These are phyloP conservation scores for Sycobia sp. DNA, from an alignment of 1,140 invertebrate genomes.

Conservation along the genomic window DNA sequence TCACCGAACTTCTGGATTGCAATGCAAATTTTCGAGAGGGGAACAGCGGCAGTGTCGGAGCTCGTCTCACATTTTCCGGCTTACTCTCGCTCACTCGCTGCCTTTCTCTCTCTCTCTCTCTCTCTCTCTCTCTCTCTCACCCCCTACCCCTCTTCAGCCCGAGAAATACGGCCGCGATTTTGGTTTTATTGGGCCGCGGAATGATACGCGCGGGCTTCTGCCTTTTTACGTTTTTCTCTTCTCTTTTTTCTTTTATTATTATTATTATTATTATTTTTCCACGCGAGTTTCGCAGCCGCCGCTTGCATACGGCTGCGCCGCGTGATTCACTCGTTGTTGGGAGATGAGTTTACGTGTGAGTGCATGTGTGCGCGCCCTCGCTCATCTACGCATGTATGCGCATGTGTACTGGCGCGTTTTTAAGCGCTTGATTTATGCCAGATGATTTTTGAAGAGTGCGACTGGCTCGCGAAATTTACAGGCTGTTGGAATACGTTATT, in stretches of 20 bases:
- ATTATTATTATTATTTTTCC: constrained; percentile 3
- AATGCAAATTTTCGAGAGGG: constrained; percentile 16
- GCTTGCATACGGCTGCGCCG: not conserved
- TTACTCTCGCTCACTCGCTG: not conserved
- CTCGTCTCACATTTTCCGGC: too few relatives aligned
- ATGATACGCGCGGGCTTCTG: too few relatives aligned
- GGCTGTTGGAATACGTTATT: constrained; percentile 18
- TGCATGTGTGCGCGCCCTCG: too few relatives aligned
- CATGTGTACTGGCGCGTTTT: not conserved
- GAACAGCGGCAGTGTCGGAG: too few relatives aligned
- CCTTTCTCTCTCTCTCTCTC: too few relatives aligned
- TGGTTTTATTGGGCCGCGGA: constrained; percentile 17
- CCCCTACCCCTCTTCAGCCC: not conserved
- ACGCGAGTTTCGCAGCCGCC: not conserved
- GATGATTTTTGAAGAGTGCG: constrained; percentile 20
- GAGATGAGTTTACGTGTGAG: too few relatives aligned
- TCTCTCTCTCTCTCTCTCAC: too few relatives aligned
- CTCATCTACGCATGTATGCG: too few relatives aligned
- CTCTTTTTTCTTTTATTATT: too few relatives aligned
- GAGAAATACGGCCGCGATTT: constrained; percentile 13
- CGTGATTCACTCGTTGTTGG: constrained; percentile 8
- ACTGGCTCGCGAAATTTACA: constrained; percentile 11
- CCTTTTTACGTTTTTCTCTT: constrained; percentile 1
- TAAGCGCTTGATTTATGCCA: constrained; percentile 23
- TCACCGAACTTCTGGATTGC: not conserved